A percentile compares a stretch with the other conserved stretches of the same genome.
Evolutionary conservation across 2,888 invertebrate species (phyloP).

Genomic region (Thelaira solivaga): DNA sequence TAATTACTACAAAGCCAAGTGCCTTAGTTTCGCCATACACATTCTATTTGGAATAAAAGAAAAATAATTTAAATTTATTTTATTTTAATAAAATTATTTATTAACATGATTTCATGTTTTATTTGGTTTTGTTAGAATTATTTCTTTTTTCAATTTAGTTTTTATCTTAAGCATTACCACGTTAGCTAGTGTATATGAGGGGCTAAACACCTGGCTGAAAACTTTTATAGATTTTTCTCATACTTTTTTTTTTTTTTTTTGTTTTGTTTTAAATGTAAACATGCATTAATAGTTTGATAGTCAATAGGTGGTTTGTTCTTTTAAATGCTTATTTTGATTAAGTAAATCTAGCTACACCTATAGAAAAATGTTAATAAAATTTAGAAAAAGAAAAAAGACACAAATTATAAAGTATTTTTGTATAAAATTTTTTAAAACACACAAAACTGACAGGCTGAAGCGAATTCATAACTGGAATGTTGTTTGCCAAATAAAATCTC

Average conservation of each 20-base stretch:
- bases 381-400: background rate
- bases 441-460: too few relatives aligned
- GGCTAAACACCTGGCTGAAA: constrained; percentile 50
- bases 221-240: background rate
- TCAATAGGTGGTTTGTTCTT: constrained; percentile 26
- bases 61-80: constrained; percentile 26
- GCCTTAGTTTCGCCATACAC: background rate
- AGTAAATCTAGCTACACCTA: background rate
- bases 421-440: too few relatives aligned
- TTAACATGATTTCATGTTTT: constrained; percentile 46
- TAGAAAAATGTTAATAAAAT: constrained; percentile 10
- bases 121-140: too few relatives aligned
- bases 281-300: constrained; percentile 23
- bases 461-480: too few relatives aligned
- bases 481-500: too few relatives aligned
- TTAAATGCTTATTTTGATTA: background rate
- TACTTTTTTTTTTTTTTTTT: background rate
- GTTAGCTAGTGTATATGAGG: background rate
- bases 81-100: constrained; percentile 48
- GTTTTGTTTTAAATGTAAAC: too few relatives aligned
- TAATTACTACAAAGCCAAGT: background rate
- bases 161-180: background rate
- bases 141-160: background rate
- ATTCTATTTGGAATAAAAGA: background rate
- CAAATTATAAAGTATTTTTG: background rate